Base-by-base conservation (phyloP, 2,888 invertebrate species). In the Patella caerulea region DNA sequence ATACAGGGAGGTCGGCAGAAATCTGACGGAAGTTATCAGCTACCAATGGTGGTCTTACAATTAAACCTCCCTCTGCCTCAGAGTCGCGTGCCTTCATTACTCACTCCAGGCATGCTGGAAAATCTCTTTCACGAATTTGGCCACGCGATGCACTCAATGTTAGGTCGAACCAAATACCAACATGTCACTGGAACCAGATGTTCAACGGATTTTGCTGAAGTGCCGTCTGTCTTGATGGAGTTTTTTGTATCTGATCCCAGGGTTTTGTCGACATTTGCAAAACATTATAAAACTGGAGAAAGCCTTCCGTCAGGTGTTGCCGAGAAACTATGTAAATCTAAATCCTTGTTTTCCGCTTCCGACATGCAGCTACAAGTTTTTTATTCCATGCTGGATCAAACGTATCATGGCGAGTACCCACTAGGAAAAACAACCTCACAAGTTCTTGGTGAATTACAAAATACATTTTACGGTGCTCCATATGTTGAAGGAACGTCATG, bases 61-160 rank as follows among this genome's bases (percentile, higher is more conserved):
- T 92, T 98, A 78, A 97, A 97, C 81, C 93, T 98, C 76, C 94
- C 95, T 71, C 93, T 95, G 55, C 96, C 96, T 0, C 94, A 94
- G 83, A 94, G 94, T 94, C 96, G 96, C 0, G 79, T 81, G 5
- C 92, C 92, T 0, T 95, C 96, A 71, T 93, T 98, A 75, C 93
- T 99, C 76, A 94, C 95, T 45, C 96, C 96, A 0, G 94, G 94
- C 24, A 95, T 96, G 88, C 95, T 98, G 12, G 98, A 99, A 92
- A 99, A 98, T 93, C 93, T 99, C 83, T 99, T 99, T 92, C 99
- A 99, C 92, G 99, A 99, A 93, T 95, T 98, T 95, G 99, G 99
- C 0, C 99, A 99, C 93, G 99, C 99, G 19, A 95, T 99, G 94
- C 99, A 99, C 93, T 98, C 98, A 24, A 98, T 99, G 98, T 92